phyloP scores from a whole-genome alignment of 2,888 invertebrate species.

The Trachelus stipa region DNA sequence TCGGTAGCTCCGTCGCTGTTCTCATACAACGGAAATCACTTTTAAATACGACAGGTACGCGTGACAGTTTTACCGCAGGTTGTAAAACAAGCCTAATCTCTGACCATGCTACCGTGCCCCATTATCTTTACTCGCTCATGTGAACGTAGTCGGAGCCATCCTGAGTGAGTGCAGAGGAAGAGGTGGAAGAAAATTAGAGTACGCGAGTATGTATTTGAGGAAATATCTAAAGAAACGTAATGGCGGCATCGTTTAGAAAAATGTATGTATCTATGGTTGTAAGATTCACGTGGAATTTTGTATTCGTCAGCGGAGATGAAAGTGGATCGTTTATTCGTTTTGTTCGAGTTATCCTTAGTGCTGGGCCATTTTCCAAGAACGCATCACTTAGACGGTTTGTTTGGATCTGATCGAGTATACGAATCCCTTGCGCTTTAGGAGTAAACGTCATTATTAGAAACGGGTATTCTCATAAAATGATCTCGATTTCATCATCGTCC shows the following conservation, averaged over 20 bases:
- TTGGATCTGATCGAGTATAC: background rate
- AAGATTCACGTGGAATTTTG: background rate
- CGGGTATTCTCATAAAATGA: background rate
- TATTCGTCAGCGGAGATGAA: background rate
- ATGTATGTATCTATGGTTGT: background rate
- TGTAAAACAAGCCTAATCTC: slow-evolving; percentile 66
- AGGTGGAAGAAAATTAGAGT: background rate
- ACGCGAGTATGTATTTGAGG: background rate
- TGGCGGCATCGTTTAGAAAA: background rate
- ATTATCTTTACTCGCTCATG: slow-evolving; percentile 54
- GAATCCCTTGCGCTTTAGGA: background rate
- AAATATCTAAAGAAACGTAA: background rate
- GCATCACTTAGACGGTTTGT: background rate
- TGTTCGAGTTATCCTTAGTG: background rate
- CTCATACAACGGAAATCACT: background rate
- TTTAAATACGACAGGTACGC: slow-evolving; percentile 53
- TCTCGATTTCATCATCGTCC: background rate
- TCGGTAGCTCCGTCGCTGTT: background rate
- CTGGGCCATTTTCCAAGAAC: background rate
- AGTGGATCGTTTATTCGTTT: background rate
- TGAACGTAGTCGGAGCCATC: slow-evolving; percentile 32
- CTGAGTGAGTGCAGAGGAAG: background rate
- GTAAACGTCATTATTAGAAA: background rate
- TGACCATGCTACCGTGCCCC: slow-evolving; percentile 58
- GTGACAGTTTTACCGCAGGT: slow-evolving; percentile 65